Evolutionary conservation across 2,888 invertebrate species (phyloP), one percentile per base, ranked within the genome.

Genomic region (Pheosia gnoma): DNA sequence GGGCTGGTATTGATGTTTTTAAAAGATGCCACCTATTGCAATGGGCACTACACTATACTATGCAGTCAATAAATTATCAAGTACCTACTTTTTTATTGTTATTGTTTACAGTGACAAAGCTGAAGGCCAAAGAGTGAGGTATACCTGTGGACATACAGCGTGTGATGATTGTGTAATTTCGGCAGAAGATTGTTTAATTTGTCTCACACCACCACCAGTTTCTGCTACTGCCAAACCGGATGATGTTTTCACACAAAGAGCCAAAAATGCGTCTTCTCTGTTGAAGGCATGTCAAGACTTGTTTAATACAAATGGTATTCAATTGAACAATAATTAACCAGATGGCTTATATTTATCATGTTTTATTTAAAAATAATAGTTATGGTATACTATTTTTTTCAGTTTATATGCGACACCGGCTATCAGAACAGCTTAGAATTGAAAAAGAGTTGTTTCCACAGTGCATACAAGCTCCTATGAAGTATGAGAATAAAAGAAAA

Each of bases 361-460:
- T 47, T 9, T 6, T 47, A n/a, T 3, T 47, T n/a, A 11, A 2
- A 25, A 11, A 47, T 3, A 5, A n/a, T 5, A 25, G 10, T 58
- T n/a, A 57, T 66, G 7, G 43, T 45, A 37, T 63, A 13, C 25
- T 8, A 51, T 58, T 66, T 62, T 45, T 87, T 89, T 49, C 75
- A 92, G 92, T 90, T 58, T 80, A 83, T 59, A 84, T 71, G 72
- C 81, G 80, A 53, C 78, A 81, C 54, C 82, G 88, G 67, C 62
- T 86, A 62, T 91, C 88, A 59, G 89, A 91, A 62, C 84, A 87
- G 63, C 71, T 88, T 57, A 89, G 85, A 78, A 68, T 84, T 57
- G 93, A 93, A 80, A 91, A 86, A 71, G 81, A 89, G 67, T 5
- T 92, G n/a, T 93, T 93, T 66, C 92, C 93, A 62, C 75, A 87